Base-by-base conservation (phyloP, 1,140 invertebrate species). In the Orius laevigatus region DNA sequence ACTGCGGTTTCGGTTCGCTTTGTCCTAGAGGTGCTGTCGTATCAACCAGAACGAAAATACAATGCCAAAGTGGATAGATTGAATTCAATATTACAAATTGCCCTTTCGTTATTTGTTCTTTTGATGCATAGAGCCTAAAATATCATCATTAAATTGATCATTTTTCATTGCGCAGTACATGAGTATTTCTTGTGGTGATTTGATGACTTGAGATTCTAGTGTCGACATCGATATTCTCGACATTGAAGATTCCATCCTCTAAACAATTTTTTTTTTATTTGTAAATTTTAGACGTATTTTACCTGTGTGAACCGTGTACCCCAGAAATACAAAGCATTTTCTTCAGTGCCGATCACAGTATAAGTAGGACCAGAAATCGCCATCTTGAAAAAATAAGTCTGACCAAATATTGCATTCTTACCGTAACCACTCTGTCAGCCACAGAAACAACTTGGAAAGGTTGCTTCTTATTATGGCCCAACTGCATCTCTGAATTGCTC, bases 311-410 rank as follows among this genome's bases (percentile, higher is more conserved):
- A 66, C 4, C 68, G 63, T 10, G 75, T 70, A 14, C 80, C 80
- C 77, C 80, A 83, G 51, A 81, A 74, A 44, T 76, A 75, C 1
- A 83, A 63, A 48, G 76, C 71, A 59, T 81, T 79, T 49, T 80
- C 72, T 15, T 70, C 61, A 1, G 77, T 79, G 33, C 70, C 70
- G 33, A 73, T 72, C 19, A 79, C 65, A 1, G 77, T 78, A 55
- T 73, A 81, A 32, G 74, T 73, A 25, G 75, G 70, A 16, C 75
- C 77, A 63, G 78, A 79, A 50, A 71, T 66, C 9, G 75, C 66
- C 58, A 67, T 69, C 74, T 75, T 53, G 32, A 63, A 60, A 53
- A 47, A 52, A 55, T 8, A 34, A 8, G 33, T 6, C 33, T 34
- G n/a, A 10, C 10, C 44, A 46, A 14, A 32, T 46, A 1, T 46